Base-by-base conservation (phyloP, 2,797 vertebrate genomes). In the Mus spretus region DNA sequence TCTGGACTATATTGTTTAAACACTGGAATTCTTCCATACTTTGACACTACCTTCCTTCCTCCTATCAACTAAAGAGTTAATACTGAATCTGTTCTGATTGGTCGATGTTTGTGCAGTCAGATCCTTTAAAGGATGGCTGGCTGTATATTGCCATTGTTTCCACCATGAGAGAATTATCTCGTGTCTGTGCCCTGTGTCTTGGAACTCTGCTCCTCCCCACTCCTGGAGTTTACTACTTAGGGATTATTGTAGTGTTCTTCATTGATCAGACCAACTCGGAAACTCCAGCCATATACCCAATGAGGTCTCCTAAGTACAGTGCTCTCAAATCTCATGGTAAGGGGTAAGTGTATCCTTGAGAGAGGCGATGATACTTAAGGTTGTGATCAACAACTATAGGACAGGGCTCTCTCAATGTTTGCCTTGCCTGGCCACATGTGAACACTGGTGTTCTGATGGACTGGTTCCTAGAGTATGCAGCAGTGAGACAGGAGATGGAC, bases 21-120 rank as follows among this genome's bases (percentile, higher is more conserved):
- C 77, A 59, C 15, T 81, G 11, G 80, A 37, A 72, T 75, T 70
- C 70, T 61, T 4, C 20, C 37, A 50, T 55, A 75, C 55, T 75
- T 86, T 93, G 28, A 37, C 89, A 61, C 63, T 89, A 53, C 7
- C 24, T 90, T 15, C n/a, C 26, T 75, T 34, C 22, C 31, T 83
- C 72, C 63, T 53, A 89, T 63, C 57, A 92, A 8, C 67, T 75
- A 37, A 88, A 84, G 59, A 61, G 31, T 80, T 63, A 90, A 84
- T 57, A n/a, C 14, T 88, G 28, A 89, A 50, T 93, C 44, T 93
- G 70, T 34, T 89, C 34, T 89, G 44, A 79, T 31, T 85, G 47
- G 22, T 77, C 55, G 28, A 15, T 65, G 17, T 31, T 80, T 87
- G 67, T 55, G 37, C 47, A 79, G 3, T 79, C 70, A 67, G 8